A percentile compares a stretch with the other conserved stretches of the same genome.
These are phyloP conservation scores for Helogale parvula DNA, from an alignment of 2,113 vertebrate genomes.

Conservation along the genomic window DNA sequence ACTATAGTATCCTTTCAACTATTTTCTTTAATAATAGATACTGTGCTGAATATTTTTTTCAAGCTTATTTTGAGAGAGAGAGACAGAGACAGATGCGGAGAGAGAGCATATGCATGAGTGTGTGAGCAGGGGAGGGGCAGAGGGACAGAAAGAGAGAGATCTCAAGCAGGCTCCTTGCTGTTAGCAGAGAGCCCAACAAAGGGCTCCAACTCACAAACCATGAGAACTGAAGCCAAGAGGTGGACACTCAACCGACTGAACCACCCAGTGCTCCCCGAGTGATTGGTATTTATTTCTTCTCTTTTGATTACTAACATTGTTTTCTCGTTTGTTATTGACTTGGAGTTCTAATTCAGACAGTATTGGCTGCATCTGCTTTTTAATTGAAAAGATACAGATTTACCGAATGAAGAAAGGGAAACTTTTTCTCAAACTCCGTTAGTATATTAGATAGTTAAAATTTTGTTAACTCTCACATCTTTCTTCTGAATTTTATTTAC, in stretches of 20 bases:
- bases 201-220: too few relatives aligned
- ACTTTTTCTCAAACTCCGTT: background rate
- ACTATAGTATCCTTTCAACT: background rate
- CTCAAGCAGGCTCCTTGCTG: too few relatives aligned
- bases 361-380: background rate
- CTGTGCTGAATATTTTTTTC: background rate
- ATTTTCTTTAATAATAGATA: background rate
- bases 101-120: too few relatives aligned
- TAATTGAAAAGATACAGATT: background rate
- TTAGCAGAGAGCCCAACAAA: too few relatives aligned
- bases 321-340: background rate
- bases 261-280: background rate
- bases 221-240: too few relatives aligned
- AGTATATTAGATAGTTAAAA: background rate
- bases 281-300: background rate
- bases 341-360: background rate
- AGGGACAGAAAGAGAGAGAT: too few relatives aligned
- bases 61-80: too few relatives aligned
- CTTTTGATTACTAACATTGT: background rate
- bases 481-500: background rate
- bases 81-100: too few relatives aligned
- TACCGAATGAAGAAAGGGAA: background rate
- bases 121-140: too few relatives aligned
- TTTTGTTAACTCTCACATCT: background rate
- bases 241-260: too few relatives aligned